These are phyloP conservation scores for Petrocephalus zakoni DNA, from an alignment of 2,113 vertebrate genomes.

Conservation along the genomic window DNA sequence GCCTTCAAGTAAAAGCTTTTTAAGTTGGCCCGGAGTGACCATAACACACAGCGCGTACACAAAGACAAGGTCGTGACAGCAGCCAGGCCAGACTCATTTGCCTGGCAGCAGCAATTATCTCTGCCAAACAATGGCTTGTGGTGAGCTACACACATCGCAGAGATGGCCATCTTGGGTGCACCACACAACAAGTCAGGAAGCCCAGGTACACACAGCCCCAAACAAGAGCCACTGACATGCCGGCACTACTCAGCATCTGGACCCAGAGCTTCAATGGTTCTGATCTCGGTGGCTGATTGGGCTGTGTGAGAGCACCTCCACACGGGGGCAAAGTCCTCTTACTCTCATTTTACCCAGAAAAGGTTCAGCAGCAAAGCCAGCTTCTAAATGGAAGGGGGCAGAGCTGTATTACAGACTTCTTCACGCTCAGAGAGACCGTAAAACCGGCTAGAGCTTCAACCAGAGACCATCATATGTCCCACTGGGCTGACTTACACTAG, in stretches of 20 bases:
- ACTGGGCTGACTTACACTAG: not conserved
- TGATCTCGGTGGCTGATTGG: not conserved
- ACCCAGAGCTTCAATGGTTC: not conserved
- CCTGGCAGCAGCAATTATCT: not conserved
- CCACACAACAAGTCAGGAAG: not conserved
- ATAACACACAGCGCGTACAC: not conserved
- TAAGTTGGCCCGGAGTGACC: not conserved
- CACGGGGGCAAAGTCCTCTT: not conserved
- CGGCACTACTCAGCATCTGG: not conserved
- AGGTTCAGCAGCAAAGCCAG: not conserved
- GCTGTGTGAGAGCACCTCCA: not conserved
- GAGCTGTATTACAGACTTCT: not conserved
- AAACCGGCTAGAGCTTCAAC: not conserved
- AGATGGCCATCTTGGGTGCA: not conserved
- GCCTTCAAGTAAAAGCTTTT: not conserved
- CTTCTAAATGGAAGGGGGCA: not conserved
- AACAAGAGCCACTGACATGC: not conserved
- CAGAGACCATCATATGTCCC: not conserved
- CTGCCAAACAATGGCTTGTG: not conserved
- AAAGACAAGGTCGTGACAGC: not conserved
- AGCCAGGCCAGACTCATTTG: slow-evolving; percentile 32
- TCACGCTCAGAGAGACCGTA: not conserved
- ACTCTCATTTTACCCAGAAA: not conserved
- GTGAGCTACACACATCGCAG: not conserved
- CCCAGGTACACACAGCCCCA: not conserved